Conservation (phyloP, 2,888 invertebrate genomes). For the Tupiocoris notatus region DNA sequence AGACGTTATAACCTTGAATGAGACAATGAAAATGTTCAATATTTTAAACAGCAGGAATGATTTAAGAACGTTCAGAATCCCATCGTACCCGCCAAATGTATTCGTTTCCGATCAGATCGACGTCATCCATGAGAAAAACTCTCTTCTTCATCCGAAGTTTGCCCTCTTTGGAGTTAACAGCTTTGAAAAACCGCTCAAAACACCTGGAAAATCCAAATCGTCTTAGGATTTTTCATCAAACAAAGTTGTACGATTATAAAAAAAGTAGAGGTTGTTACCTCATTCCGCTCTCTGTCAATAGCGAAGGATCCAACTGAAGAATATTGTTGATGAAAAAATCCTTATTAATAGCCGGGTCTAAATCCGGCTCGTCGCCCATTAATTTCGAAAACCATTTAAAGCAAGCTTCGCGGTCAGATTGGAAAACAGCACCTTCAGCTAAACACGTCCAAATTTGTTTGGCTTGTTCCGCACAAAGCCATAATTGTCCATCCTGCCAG, state of each 20-base stretch:
- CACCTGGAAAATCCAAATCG: conserved; percentile 56
- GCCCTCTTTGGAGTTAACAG: conserved; percentile 91
- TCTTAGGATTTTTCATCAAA: no score
- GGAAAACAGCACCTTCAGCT: conserved; percentile 89
- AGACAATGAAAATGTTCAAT: neutral
- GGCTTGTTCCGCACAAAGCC: conserved; percentile 95
- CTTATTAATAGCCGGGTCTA: conserved; percentile 92
- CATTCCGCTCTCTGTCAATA: conserved; percentile 92
- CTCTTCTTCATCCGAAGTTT: conserved; percentile 85
- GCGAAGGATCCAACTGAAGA: conserved; percentile 83
- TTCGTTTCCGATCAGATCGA: conserved; percentile 92
- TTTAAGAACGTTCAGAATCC: neutral
- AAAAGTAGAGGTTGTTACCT: no score
- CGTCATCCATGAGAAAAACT: conserved; percentile 84
- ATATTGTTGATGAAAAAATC: conserved; percentile 96
- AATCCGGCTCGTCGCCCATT: conserved; percentile 94
- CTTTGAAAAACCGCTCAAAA: conserved; percentile 84
- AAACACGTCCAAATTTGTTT: conserved; percentile 96
- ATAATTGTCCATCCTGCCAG: conserved; percentile 82
- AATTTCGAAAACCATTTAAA: conserved; percentile 98
- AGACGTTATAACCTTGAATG: conserved; percentile 74
- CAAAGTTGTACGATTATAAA: no score
- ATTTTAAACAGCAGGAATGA: neutral
- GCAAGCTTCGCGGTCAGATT: conserved; percentile 91
- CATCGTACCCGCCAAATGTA: conserved; percentile 85